phyloP scores from a whole-genome alignment of 2,797 vertebrate species.

The Meda fulgida region DNA sequence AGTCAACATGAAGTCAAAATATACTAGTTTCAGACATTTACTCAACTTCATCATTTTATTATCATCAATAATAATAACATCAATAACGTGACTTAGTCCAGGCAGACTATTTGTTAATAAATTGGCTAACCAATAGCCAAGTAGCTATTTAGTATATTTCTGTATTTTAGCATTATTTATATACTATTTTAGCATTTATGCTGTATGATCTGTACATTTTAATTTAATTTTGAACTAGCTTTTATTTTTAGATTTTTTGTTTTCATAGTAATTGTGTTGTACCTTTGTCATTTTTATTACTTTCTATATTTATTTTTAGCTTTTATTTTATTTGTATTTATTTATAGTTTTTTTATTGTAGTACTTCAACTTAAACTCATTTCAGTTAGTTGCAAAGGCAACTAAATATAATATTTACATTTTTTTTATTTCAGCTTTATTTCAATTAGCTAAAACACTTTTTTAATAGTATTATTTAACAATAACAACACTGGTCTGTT shows the following conservation, averaged over 20 bases:
- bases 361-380: too few species aligned
- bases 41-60: not conserved
- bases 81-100: not conserved
- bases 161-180: not conserved
- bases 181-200: not conserved
- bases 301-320: not conserved
- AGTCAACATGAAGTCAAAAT: conserved; percentile 4
- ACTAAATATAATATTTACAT: not conserved
- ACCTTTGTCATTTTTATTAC: not conserved
- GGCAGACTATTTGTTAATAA: not conserved
- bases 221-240: not conserved
- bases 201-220: too few species aligned
- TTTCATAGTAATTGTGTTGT: not conserved
- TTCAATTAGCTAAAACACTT: not conserved
- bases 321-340: not conserved
- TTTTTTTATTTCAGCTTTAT: not conserved
- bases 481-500: not conserved
- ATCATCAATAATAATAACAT: not conserved
- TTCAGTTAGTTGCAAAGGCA: too few species aligned
- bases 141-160: not conserved
- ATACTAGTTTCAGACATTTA: not conserved
- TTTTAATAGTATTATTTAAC: not conserved
- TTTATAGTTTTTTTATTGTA: not conserved
- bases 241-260: not conserved
- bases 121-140: too few species aligned